Percentiles rank a stretch among this genome's conserved stretches.
phyloP scores from a whole-genome alignment of 2,113 vertebrate species.

The Larimichthys crocea region DNA sequence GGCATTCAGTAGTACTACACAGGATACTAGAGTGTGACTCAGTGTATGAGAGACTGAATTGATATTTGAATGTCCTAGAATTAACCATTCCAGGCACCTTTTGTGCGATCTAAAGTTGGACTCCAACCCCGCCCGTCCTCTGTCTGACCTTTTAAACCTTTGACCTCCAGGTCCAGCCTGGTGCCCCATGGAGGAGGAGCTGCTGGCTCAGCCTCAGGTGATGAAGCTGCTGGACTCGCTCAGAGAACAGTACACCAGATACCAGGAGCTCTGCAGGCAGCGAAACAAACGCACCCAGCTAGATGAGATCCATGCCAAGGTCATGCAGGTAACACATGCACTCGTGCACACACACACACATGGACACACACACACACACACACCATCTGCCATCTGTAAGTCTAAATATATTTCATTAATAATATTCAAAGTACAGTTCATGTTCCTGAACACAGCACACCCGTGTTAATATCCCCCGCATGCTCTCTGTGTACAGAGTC shows the following conservation, averaged over 20 bases:
- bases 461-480: not conserved
- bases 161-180: constrained; percentile 86
- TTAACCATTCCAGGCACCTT: too few species aligned
- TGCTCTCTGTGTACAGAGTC: not conserved
- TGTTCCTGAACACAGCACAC: not conserved
- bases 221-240: constrained; percentile 98
- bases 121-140: too few species aligned
- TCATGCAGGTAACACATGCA: constrained; percentile 92
- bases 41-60: not conserved
- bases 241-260: constrained; percentile 94
- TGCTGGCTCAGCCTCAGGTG: constrained; percentile 97
- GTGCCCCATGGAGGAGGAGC: constrained; percentile 98
- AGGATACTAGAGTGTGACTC: not conserved
- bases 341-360: not conserved
- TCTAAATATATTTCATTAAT: too few species aligned
- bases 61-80: too few species aligned
- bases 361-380: not conserved
- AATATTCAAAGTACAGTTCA: too few species aligned
- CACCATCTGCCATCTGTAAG: too few species aligned
- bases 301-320: constrained; percentile 97
- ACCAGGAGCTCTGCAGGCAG: constrained; percentile 96
- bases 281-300: constrained; percentile 96
- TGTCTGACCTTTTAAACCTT: not conserved
- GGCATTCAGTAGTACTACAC: not conserved
- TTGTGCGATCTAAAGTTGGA: too few species aligned